Percentiles rank a stretch among this genome's conserved stretches.
phyloP scores from a whole-genome alignment of 1,140 invertebrate species.

The Thaumatotibia leucotreta region DNA sequence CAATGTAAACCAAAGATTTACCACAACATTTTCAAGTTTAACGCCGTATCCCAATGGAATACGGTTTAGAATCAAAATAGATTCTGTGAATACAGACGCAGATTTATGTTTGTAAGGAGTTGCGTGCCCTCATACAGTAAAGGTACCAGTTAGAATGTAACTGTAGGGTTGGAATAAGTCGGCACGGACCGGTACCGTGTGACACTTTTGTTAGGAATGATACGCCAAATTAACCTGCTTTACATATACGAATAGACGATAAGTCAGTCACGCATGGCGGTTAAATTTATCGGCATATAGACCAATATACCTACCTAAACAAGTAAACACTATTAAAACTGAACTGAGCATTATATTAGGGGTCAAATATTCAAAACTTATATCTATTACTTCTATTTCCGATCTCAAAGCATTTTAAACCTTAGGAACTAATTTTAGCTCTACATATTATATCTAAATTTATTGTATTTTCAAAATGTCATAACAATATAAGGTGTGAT shows the following conservation, averaged over 20 bases:
- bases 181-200: slow-evolving; percentile 6
- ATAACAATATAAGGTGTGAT: no score
- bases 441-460: no score
- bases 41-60: neutral
- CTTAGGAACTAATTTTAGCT: no score
- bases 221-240: slow-evolving; percentile 4
- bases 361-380: no score
- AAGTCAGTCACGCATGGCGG: slow-evolving; percentile 5
- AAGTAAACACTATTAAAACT: no score
- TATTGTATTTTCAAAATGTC: no score
- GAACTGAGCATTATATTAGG: no score
- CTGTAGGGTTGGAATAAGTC: neutral
- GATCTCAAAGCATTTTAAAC: no score
- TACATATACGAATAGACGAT: neutral
- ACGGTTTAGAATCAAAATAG: neutral
- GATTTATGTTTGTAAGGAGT: neutral
- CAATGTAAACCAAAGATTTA: neutral
- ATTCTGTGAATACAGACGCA: neutral
- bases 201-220: slow-evolving; percentile 11
- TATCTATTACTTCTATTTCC: no score
- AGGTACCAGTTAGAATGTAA: slow-evolving; percentile 8
- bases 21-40: neutral
- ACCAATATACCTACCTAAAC: no score
- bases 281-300: neutral
- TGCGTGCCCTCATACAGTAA: slow-evolving; percentile 4